Evolutionary conservation across 2,113 vertebrate genomes (phyloP), one percentile per base, ranked within the genome.

Genomic region (Dicentrarchus labrax): DNA sequence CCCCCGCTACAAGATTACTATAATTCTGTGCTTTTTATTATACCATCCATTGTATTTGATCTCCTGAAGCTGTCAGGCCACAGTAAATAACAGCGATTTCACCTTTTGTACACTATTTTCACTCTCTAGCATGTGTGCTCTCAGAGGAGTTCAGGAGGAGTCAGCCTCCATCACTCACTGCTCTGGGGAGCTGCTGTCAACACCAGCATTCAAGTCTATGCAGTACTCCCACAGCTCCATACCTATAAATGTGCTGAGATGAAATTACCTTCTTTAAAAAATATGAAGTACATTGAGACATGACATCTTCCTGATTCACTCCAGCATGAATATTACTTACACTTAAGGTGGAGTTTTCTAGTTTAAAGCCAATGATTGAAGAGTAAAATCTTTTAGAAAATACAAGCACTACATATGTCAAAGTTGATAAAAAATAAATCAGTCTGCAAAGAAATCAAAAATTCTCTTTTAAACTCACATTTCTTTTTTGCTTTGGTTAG

Each of bases 71-170:
- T 78, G 36, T 69, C 38, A 2, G 45, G 6, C 12, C 16, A 36
- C 36, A 56, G 47, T 11, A 68, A 73, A 83, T 78, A 24, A 78
- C 69, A 74, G 57, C 43, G 21, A 76, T 79, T 78, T 75, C 68
- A 72, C 74, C 74, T 75, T 11, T 57, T 70, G 61, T 66, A 48
- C 66, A 38, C 71, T 74, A 45, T 81, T 79, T 79, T 85, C 76
- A 76, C 39, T 83, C 72, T 64, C 6, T n/a, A 13, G 24, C 21
- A 48, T 80, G 74, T 24, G 60, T 1, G 30, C 57, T 87, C 75
- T 43, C 74, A n/a, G 8, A 71, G 60, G 86, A 86, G 73, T 83
- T 84, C 39, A 75, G 56, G n/a, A 74, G 66, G 61, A 78, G 64
- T 84, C 76, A 38, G 65, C 12, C 47, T 87, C 61, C 16, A 83